Conservation (phyloP, 2,797 vertebrate species). For the Scolopax bukidnonensis region DNA sequence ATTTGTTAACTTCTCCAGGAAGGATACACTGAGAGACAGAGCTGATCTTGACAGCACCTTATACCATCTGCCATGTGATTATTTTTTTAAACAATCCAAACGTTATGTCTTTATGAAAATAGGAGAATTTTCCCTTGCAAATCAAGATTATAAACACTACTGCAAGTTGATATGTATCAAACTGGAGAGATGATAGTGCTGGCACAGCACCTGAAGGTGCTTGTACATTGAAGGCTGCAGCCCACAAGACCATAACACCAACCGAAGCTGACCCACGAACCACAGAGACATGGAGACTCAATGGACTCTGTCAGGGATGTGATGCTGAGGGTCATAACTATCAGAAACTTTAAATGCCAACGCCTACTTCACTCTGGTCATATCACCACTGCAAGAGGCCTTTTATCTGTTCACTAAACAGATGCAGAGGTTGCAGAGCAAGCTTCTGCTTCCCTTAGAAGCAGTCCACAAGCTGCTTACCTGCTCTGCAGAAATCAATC, state of each 20-base stretch:
- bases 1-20: neutral
- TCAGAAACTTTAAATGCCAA: neutral
- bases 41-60: neutral
- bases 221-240: neutral
- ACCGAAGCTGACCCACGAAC: neutral
- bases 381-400: neutral
- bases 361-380: neutral
- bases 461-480: neutral
- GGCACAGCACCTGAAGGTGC: neutral
- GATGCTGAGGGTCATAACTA: neutral
- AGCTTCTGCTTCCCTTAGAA: neutral
- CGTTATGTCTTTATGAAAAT: neutral
- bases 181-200: neutral
- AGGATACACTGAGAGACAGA: neutral
- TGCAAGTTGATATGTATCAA: neutral
- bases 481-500: neutral
- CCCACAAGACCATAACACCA: neutral
- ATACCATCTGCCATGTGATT: neutral
- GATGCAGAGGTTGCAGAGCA: neutral
- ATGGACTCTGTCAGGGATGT: neutral
- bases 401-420: neutral
- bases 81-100: neutral
- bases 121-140: neutral
- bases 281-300: neutral
- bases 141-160: neutral